Percentiles rank a stretch among this genome's conserved stretches.
These are phyloP conservation scores for Andrena minutula DNA, from an alignment of 2,888 invertebrate genomes.

Conservation along the genomic window DNA sequence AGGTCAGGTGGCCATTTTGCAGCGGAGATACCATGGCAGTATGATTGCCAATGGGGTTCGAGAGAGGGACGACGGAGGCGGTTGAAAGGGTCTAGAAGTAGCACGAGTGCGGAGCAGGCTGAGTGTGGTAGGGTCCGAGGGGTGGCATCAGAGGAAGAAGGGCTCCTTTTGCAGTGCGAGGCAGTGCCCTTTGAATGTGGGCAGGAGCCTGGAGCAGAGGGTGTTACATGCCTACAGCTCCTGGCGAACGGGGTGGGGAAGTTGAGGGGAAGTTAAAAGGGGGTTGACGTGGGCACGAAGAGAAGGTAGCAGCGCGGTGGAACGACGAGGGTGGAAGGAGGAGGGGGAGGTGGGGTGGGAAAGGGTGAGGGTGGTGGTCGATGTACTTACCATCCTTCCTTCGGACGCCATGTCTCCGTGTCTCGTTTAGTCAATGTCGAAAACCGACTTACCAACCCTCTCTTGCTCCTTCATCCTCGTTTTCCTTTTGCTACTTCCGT, in stretches of 20 bases:
- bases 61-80: constrained; percentile 68
- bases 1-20: constrained; percentile 80
- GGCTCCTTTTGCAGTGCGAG: constrained; percentile 69
- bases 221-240: constrained; percentile 72
- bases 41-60: constrained; percentile 76
- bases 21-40: constrained; percentile 77
- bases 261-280: constrained; percentile 68
- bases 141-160: constrained; percentile 74
- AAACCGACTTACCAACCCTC: constrained; percentile 74
- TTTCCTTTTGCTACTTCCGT: constrained; percentile 50
- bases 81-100: constrained; percentile 69
- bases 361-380: constrained; percentile 61
- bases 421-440: constrained; percentile 81
- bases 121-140: constrained; percentile 68
- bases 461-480: constrained; percentile 48
- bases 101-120: constrained; percentile 57
- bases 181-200: constrained; percentile 74
- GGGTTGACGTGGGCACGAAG: constrained; percentile 64
- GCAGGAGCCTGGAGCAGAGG: constrained; percentile 69
- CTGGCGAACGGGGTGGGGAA: constrained; percentile 66
- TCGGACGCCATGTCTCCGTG: constrained; percentile 78
- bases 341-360: constrained; percentile 27
- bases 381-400: constrained; percentile 74
- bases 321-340: constrained; percentile 13
- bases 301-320: constrained; percentile 46